phyloP scores from a whole-genome alignment of 2,113 vertebrate species.

The Pavo muticus region DNA sequence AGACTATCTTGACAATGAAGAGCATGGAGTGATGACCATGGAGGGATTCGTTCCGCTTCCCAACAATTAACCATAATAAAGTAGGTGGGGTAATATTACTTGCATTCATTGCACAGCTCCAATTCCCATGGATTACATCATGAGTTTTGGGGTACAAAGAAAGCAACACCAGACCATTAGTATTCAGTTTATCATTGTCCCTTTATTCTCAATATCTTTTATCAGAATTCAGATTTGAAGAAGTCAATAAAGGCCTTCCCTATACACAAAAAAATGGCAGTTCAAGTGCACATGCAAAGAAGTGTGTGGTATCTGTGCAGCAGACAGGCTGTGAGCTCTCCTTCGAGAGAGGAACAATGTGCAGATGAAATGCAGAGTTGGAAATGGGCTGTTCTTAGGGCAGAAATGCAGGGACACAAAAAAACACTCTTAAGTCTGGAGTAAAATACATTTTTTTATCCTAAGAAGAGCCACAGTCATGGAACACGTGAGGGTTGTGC shows the following conservation, averaged over 20 bases:
- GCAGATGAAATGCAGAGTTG: constrained; percentile 72
- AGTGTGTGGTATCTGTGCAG: constrained; percentile 48
- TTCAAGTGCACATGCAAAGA: constrained; percentile 78
- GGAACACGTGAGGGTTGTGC: constrained; percentile 71
- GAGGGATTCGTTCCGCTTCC: constrained; percentile 35
- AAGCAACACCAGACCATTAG: constrained; percentile 30
- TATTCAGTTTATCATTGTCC: constrained; percentile 36
- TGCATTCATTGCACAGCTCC: neutral
- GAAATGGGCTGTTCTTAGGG: constrained; percentile 67
- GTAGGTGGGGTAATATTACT: neutral
- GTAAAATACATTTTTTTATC: constrained; percentile 26
- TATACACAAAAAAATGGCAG: constrained; percentile 42
- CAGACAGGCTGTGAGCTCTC: constrained; percentile 66
- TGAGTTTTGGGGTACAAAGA: constrained; percentile 3
- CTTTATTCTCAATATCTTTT: constrained; percentile 29
- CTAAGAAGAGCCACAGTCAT: constrained; percentile 71
- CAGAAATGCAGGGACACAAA: neutral
- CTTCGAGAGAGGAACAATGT: constrained; percentile 65
- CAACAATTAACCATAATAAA: constrained; percentile 41
- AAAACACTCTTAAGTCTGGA: neutral
- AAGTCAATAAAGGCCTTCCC: constrained; percentile 23
- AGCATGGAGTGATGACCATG: constrained; percentile 75
- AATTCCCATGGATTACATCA: neutral
- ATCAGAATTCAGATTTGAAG: constrained; percentile 25
- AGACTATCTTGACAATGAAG: constrained; percentile 74